Conservation (phyloP, 1,140 invertebrate genomes). For the Homalodisca vitripennis region DNA sequence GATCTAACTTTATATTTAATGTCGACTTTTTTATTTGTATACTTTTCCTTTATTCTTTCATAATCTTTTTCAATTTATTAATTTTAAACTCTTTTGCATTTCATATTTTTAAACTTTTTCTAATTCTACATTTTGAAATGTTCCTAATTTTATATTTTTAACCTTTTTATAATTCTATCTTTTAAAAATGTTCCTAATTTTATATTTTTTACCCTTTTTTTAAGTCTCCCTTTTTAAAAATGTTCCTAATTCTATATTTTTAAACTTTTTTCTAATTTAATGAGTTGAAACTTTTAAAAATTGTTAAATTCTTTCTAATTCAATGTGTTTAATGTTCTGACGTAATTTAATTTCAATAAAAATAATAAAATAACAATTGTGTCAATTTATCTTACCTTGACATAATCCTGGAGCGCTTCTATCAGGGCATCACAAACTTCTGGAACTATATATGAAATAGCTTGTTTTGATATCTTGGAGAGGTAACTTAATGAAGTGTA, state of each 20-base stretch:
- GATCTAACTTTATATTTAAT: constrained; percentile 2
- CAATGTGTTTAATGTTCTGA: too few species aligned
- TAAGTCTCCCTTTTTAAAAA: too few species aligned
- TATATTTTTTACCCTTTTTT: too few species aligned
- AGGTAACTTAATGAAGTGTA: constrained; percentile 16
- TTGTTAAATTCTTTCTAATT: too few species aligned
- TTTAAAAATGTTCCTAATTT: too few species aligned
- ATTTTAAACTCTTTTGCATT: neutral
- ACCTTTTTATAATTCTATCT: too few species aligned
- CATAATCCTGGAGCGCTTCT: constrained; percentile 14
- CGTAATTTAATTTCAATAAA: constrained; percentile 11
- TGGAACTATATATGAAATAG: constrained; percentile 39
- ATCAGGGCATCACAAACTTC: constrained; percentile 39
- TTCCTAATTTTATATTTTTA: constrained; percentile 7
- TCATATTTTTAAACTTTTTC: constrained; percentile 12
- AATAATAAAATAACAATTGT: constrained; percentile 19
- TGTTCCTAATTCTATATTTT: too few species aligned
- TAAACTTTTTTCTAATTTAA: too few species aligned
- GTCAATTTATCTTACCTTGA: constrained; percentile 1
- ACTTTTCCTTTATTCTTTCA: too few species aligned
- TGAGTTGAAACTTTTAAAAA: too few species aligned
- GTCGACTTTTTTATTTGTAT: too few species aligned
- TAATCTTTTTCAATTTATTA: too few species aligned
- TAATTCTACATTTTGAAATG: neutral
- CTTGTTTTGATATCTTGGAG: constrained; percentile 34